Percentiles rank a stretch among this genome's conserved stretches.
phyloP scores from a whole-genome alignment of 2,113 vertebrate species.

The Forbesichthys papilliferus region DNA sequence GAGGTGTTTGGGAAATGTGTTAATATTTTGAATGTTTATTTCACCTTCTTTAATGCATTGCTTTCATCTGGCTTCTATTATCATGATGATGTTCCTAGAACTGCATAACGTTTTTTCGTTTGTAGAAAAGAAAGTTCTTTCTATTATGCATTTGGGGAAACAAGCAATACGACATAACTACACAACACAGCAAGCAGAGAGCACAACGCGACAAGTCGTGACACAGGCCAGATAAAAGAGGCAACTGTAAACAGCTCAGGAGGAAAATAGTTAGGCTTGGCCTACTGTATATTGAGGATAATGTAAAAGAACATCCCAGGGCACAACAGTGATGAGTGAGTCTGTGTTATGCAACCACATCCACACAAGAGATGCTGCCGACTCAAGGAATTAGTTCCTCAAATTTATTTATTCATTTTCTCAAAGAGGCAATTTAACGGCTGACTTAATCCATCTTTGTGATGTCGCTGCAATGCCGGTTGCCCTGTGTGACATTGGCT shows the following conservation, averaged over 20 bases:
- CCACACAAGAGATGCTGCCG: conserved; percentile 64
- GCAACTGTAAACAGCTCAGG: conserved; percentile 20
- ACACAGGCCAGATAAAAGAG: not conserved
- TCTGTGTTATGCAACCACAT: conserved; percentile 62
- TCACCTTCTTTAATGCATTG: no score
- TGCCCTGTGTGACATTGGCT: conserved; percentile 61
- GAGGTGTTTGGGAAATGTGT: not conserved
- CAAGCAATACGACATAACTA: not conserved
- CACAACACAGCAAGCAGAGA: not conserved
- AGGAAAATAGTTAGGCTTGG: not conserved
- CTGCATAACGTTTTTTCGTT: not conserved
- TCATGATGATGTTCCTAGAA: no score
- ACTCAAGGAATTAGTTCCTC: conserved; percentile 75
- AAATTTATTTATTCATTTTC: conserved; percentile 80
- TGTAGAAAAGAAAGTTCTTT: not conserved
- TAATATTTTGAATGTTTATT: not conserved
- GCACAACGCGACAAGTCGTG: not conserved
- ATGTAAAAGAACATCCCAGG: conserved; percentile 21
- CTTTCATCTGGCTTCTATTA: no score
- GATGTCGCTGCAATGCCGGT: conserved; percentile 63
- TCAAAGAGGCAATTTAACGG: conserved; percentile 80
- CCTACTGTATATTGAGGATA: no score
- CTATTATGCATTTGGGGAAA: no score
- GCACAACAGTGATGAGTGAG: conserved; percentile 45
- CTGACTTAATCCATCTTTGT: conserved; percentile 77